These are phyloP conservation scores for Diloba caeruleocephala DNA, from an alignment of 2,888 invertebrate species.

Conservation along the genomic window DNA sequence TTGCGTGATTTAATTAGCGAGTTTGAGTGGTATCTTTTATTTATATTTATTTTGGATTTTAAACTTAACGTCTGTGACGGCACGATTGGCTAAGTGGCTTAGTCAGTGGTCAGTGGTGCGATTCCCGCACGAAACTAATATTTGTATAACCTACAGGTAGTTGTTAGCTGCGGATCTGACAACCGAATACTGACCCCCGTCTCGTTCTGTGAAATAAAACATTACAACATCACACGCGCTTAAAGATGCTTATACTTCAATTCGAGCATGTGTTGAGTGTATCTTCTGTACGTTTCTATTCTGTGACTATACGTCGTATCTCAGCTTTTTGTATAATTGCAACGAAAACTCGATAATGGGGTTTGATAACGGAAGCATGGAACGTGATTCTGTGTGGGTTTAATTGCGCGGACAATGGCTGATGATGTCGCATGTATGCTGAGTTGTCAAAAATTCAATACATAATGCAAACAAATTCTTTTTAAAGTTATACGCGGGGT, in stretches of 20 bases:
- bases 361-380: constrained; percentile 38
- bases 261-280: background rate
- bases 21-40: no score
- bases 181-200: no score
- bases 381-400: constrained; percentile 27
- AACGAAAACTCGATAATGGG: constrained; percentile 59
- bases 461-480: constrained; percentile 13
- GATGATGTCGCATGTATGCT: constrained; percentile 28
- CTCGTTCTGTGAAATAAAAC: no score
- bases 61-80: background rate
- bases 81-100: background rate
- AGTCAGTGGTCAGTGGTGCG: background rate
- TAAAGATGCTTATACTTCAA: no score
- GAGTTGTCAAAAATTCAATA: constrained; percentile 35
- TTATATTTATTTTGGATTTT: no score
- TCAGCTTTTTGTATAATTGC: constrained; percentile 59
- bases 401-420: constrained; percentile 43
- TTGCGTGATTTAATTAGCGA: no score
- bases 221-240: no score
- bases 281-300: constrained; percentile 25
- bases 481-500: no score
- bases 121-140: no score
- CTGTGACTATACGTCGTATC: constrained; percentile 17
- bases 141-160: no score
- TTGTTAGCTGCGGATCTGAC: no score